Conservation (phyloP, 1,140 invertebrate genomes). For the Lepeophtheirus salmonis region DNA sequence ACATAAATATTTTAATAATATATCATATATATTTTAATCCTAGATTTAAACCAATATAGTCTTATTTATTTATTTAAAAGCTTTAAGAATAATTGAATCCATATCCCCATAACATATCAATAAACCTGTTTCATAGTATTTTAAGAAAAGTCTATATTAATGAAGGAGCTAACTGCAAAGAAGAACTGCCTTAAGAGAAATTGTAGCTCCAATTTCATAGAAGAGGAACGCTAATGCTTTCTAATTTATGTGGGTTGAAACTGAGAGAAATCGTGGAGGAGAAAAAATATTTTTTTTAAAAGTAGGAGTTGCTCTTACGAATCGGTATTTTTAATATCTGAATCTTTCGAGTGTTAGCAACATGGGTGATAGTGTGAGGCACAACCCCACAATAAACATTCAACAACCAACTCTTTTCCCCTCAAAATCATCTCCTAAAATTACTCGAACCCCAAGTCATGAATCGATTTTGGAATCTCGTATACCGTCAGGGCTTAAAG, state of each 20-base stretch:
- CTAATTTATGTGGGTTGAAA: not conserved
- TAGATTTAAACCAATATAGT: too few species aligned
- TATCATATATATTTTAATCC: too few species aligned
- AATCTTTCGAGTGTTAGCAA: not conserved
- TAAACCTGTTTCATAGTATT: too few species aligned
- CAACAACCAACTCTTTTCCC: not conserved
- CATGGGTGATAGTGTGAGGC: not conserved
- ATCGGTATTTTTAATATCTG: too few species aligned
- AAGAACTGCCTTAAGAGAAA: not conserved
- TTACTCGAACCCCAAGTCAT: not conserved
- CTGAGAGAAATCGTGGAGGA: not conserved
- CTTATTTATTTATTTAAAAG: too few species aligned
- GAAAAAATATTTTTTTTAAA: too few species aligned
- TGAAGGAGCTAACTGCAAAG: too few species aligned
- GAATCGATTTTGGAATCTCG: not conserved
- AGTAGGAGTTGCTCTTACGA: too few species aligned
- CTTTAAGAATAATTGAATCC: too few species aligned
- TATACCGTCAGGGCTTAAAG: not conserved
- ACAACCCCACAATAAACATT: not conserved
- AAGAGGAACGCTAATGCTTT: not conserved
- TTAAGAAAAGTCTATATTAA: too few species aligned
- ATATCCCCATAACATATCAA: too few species aligned
- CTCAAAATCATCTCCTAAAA: not conserved
- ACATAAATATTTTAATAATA: not conserved
- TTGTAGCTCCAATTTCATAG: not conserved